phyloP scores from a whole-genome alignment of 2,113 vertebrate species.

The Nothobranchius kuhntae region DNA sequence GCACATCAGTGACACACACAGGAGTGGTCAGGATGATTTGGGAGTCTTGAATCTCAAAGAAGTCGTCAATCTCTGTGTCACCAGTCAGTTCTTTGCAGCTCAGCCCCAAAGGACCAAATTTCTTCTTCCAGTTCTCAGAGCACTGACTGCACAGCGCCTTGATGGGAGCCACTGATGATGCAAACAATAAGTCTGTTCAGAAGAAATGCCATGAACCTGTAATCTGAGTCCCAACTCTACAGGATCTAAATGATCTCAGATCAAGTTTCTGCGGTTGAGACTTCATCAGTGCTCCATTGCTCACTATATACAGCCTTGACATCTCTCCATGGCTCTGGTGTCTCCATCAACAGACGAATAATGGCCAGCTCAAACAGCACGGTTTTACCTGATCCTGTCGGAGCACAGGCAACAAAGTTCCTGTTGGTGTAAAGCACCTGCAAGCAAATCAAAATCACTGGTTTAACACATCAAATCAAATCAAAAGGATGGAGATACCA shows the following conservation, averaged over 20 bases:
- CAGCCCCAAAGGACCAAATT: slow-evolving; percentile 92
- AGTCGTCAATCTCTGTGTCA: slow-evolving; percentile 93
- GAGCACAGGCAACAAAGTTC: slow-evolving; percentile 95
- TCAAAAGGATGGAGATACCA: too few species aligned
- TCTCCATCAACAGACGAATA: slow-evolving; percentile 91
- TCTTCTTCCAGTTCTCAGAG: slow-evolving; percentile 93
- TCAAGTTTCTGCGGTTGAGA: background rate
- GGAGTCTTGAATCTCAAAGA: slow-evolving; percentile 96
- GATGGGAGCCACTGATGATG: slow-evolving; percentile 92
- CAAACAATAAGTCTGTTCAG: slow-evolving; percentile 19
- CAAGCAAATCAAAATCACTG: slow-evolving; percentile 37
- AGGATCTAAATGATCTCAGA: background rate
- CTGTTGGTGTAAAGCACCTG: slow-evolving; percentile 93
- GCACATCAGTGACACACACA: slow-evolving; percentile 76
- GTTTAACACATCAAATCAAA: background rate
- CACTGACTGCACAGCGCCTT: slow-evolving; percentile 96
- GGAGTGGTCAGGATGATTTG: slow-evolving; percentile 97
- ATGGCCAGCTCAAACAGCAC: slow-evolving; percentile 95
- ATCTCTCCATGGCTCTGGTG: slow-evolving; percentile 88
- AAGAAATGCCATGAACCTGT: background rate
- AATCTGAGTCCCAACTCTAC: background rate
- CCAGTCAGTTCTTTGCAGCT: slow-evolving; percentile 96
- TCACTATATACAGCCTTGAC: slow-evolving; percentile 92
- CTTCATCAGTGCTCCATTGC: background rate
- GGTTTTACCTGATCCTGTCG: slow-evolving; percentile 98